phyloP scores from a whole-genome alignment of 2,888 invertebrate species.

The Archips crataeganus region DNA sequence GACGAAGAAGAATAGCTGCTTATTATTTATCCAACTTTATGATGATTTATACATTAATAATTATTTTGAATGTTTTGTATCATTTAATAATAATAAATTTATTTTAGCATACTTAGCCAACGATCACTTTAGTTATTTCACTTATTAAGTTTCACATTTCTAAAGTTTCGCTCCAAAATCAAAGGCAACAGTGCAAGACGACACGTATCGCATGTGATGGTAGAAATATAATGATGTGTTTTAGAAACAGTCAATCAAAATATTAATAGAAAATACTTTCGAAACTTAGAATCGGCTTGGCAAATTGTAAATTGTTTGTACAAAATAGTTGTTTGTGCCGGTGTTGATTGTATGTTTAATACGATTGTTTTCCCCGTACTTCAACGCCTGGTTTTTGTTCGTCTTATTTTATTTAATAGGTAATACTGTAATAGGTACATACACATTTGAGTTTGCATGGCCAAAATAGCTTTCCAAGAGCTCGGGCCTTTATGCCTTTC shows the following conservation, averaged over 20 bases:
- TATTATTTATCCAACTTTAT: not conserved
- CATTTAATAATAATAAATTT: not conserved
- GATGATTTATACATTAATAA: not conserved
- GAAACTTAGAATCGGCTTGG: no score
- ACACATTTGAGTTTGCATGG: not conserved
- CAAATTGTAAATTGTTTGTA: no score
- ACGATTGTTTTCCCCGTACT: no score
- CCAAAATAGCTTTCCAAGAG: not conserved
- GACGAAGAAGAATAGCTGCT: not conserved
- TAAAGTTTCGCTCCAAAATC: not conserved
- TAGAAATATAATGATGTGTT: no score
- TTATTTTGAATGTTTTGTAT: not conserved
- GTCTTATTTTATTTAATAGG: no score
- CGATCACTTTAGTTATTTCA: not conserved
- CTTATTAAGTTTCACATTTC: not conserved
- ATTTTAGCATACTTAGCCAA: not conserved
- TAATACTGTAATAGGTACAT: no score
- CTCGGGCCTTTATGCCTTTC: slow-evolving; percentile 1
- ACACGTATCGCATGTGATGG: not conserved
- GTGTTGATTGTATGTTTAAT: no score
- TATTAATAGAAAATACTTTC: no score
- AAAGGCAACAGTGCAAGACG: not conserved
- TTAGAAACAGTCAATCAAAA: no score
- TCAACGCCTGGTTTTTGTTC: no score
- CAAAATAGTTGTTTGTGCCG: no score